Evolutionary conservation across 2,888 invertebrate genomes (phyloP), one percentile per base, ranked within the genome.

Genomic region (Siphonodentalium dalli): DNA sequence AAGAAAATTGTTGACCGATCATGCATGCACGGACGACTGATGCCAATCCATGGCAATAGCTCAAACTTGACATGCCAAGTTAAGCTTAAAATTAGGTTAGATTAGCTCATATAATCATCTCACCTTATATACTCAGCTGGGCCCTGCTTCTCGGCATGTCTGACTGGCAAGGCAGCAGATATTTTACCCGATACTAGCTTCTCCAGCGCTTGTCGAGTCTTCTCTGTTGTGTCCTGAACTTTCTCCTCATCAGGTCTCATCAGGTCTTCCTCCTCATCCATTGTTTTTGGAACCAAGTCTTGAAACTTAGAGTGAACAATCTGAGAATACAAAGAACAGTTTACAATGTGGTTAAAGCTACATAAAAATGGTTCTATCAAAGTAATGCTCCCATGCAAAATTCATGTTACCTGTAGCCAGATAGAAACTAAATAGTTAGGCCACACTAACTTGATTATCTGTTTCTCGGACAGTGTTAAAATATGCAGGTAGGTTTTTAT

Each of bases 141-240:
- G 0, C 89, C 93, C 46, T 87, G 86, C 85, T 93, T 96, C 44
- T 97, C 94, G 0, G 96, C 97, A 78, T 93, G 91, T 61, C 95
- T 87, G 0, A 97, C 96, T 0, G 98, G 98, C 89, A 98, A 88
- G 0, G 98, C 97, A 0, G 98, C 95, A 0, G 94, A 91, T 66
- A 99, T 94, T 83, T 97, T 96, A 2, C 85, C 84, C 72, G 72
- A 66, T 0, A 82, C 82, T 35, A 98, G 84, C 75, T 90, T 93
- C 81, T 96, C 93, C 23, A 98, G 80, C 0, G 96, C 96, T 54
- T 85, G 85, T 41, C 90, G 87, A 0, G 97, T 98, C 75, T 88
- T 89, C 79, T 97, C 96, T 0, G 96, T 96, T 0, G 89, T 88
- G 65, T 81, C 93, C 46, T 89, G 87, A 2, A 96, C 86, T 49